Base-by-base conservation (phyloP, 2,888 invertebrate genomes). In the Cheilosia soror region DNA sequence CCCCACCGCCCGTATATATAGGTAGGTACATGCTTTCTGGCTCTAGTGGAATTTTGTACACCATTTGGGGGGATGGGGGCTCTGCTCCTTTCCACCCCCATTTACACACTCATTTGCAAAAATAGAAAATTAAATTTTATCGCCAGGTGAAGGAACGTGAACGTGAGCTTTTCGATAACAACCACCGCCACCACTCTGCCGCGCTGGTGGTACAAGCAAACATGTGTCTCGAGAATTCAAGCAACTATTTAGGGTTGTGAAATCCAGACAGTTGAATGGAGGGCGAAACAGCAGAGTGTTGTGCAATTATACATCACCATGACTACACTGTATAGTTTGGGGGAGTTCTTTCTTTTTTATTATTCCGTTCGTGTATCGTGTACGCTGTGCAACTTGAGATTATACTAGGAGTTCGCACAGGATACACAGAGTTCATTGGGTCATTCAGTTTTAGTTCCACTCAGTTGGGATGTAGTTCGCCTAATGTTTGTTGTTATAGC, bases 91-190 rank as follows among this genome's bases (percentile, higher is more conserved):
- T n/a, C 63, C 44, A 15, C 53, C 68, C 69, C 27, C 51, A n/a
- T 40, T 20, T 55, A 63, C 83, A 84, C 68, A 79, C 79, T 83
- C 79, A 83, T 83, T 83, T 83, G 75, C 79, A 69, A 84, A 79
- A 79, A 84, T 69, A 69, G 69, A 73, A 75, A 84, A 84, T 84
- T 84, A 79, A 83, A 83, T 83, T 83, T 83, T 79, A 84, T 84
- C 73, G 73, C 79, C 73, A 73, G 79, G 73, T 73, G 51, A 42
- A 53, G 62, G 68, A 68, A 83, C 72, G 79, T 63, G 68, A 73
- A 66, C 57, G 82, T 73, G 62, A 68, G 73, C 49, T 49, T 31
- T 37, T 47, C 40, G 15, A 6, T 37, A 37, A 37, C 37, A 37
- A 4, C 37, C 4, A 13, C n/a, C 15, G 57, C 53, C 44, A 37